Evolutionary conservation across 1,140 invertebrate species (phyloP).

Genomic region (Nasonia vitripennis): DNA sequence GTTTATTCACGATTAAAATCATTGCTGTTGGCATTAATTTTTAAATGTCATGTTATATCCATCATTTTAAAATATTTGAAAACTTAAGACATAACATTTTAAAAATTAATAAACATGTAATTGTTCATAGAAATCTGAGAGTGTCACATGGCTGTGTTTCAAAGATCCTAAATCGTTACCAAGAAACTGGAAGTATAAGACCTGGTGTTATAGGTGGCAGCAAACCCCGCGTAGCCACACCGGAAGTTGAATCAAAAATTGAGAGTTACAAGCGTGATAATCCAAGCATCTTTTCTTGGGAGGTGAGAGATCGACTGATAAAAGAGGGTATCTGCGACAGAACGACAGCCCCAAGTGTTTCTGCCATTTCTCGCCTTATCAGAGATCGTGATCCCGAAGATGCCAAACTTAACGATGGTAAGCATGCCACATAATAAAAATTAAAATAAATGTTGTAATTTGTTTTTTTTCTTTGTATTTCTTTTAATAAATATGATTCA

Average conservation of each 20-base stretch:
- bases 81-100: too few relatives aligned
- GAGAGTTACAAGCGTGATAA: constrained; percentile 91
- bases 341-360: constrained; percentile 87
- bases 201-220: constrained; percentile 89
- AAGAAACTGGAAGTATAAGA: constrained; percentile 89
- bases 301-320: constrained; percentile 89
- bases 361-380: constrained; percentile 89
- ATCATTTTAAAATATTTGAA: constrained; percentile 3
- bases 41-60: too few relatives aligned
- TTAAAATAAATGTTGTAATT: not conserved
- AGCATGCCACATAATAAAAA: constrained; percentile 41
- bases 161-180: constrained; percentile 88
- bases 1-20: too few relatives aligned
- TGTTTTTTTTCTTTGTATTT: not conserved
- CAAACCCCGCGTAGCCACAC: constrained; percentile 86
- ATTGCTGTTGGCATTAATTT: too few relatives aligned
- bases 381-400: constrained; percentile 82
- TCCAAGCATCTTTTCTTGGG: constrained; percentile 93
- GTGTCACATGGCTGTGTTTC: constrained; percentile 90
- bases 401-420: constrained; percentile 59
- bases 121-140: constrained; percentile 78
- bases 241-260: constrained; percentile 88
- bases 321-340: constrained; percentile 89
- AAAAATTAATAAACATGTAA: not conserved
- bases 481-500: too few relatives aligned